Evolutionary conservation across 2,797 vertebrate genomes (phyloP).

Genomic region (Oryzias dopingdopingensis): DNA sequence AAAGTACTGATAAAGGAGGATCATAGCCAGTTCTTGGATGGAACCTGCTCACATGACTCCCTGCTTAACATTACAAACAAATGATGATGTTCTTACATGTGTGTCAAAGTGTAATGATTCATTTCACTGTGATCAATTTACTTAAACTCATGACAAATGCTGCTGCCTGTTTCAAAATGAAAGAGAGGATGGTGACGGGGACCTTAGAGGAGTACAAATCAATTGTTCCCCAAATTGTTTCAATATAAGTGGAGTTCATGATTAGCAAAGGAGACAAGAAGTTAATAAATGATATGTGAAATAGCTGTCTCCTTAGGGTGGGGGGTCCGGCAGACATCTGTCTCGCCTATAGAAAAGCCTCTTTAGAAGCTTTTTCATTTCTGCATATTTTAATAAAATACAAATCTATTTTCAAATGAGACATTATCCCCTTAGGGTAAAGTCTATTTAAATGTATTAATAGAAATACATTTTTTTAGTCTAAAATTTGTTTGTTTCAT

Average conservation of each 20-base stretch:
- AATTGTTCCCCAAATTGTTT: conserved; percentile 47
- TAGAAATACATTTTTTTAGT: no score
- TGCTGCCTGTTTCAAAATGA: conserved; percentile 22
- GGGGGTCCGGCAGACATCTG: not conserved
- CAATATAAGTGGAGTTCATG: conserved; percentile 56
- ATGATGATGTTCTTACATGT: no score
- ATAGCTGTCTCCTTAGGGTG: conserved; percentile 36
- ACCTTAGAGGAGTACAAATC: conserved; percentile 13
- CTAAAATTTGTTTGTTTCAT: no score
- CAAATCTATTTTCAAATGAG: not conserved
- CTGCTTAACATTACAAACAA: conserved; percentile 37
- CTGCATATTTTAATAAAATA: not conserved
- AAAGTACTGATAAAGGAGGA: no score
- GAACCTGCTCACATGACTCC: not conserved
- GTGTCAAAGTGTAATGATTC: no score
- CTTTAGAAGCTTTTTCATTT: not conserved
- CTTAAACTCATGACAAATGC: conserved; percentile 4
- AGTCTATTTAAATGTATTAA: no score
- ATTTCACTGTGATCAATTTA: no score
- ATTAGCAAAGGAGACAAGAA: conserved; percentile 42
- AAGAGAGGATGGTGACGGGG: conserved; percentile 8
- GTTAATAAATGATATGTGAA: conserved; percentile 58
- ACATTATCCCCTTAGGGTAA: no score
- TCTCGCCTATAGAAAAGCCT: not conserved
- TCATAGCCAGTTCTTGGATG: no score